phyloP scores from a whole-genome alignment of 2,797 vertebrate genomes.

The Eidolon dupreanum region DNA sequence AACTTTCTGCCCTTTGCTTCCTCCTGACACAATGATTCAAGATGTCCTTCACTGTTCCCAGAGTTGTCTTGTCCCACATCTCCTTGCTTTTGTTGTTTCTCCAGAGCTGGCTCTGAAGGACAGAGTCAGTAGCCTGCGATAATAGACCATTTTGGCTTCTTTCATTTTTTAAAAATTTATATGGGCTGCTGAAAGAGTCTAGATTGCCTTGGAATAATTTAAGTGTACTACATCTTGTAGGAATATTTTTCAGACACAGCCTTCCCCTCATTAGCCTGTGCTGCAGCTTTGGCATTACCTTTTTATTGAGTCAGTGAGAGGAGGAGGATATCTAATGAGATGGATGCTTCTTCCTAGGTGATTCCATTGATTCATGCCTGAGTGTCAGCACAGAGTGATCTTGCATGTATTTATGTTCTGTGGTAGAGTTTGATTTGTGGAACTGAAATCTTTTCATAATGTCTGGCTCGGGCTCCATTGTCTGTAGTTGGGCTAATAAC shows the following conservation, averaged over 20 bases:
- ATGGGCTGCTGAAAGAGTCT: background rate
- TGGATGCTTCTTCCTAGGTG: background rate
- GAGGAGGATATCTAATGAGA: background rate
- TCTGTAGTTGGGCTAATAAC: background rate
- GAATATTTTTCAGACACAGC: background rate
- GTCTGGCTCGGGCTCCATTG: background rate
- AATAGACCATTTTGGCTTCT: background rate
- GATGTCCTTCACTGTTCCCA: too few species aligned
- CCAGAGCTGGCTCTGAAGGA: background rate
- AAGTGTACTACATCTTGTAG: background rate
- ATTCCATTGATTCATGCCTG: background rate
- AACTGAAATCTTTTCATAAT: background rate
- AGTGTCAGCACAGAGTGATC: background rate
- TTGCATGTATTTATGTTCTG: background rate
- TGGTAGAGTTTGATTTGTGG: background rate
- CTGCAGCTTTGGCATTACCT: background rate
- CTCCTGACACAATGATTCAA: too few species aligned
- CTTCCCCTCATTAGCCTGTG: background rate
- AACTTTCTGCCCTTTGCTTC: too few species aligned
- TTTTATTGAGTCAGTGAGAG: background rate
- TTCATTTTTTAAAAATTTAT: background rate
- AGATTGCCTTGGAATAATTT: background rate
- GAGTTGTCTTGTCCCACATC: background rate
- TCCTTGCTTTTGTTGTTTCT: background rate
- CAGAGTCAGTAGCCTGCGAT: background rate